Percentiles rank a stretch among this genome's conserved stretches.
phyloP scores from a whole-genome alignment of 2,888 invertebrate species.

The Amblyjoppa proteus region DNA sequence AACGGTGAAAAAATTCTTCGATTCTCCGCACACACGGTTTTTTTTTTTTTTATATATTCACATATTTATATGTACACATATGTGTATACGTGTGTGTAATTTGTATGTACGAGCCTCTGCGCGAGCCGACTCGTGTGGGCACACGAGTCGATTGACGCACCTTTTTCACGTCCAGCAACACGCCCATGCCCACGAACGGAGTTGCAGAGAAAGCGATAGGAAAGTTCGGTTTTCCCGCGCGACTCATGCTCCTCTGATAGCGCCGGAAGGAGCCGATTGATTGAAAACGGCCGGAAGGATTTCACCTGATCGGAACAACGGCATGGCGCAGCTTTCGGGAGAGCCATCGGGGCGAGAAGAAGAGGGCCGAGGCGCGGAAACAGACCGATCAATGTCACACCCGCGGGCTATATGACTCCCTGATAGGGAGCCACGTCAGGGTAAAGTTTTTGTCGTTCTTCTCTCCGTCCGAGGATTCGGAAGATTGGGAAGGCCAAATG shows the following conservation, averaged over 20 bases:
- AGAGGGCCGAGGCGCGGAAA: neutral
- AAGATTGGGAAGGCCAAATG: neutral
- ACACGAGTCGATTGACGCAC: constrained; percentile 20
- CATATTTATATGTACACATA: neutral
- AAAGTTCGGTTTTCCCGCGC: constrained; percentile 84
- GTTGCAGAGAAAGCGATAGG: constrained; percentile 80
- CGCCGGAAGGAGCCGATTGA: constrained; percentile 84
- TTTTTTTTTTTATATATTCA: neutral
- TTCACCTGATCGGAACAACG: constrained; percentile 75
- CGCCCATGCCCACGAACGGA: constrained; percentile 60
- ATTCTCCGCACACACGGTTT: neutral
- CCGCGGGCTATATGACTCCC: constrained; percentile 76
- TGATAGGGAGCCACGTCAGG: constrained; percentile 80
- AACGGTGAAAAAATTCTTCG: neutral
- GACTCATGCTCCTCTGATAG: constrained; percentile 83
- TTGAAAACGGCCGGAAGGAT: constrained; percentile 83
- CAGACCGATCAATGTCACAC: constrained; percentile 47
- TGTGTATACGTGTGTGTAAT: neutral
- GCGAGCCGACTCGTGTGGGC: neutral
- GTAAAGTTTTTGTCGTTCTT: constrained; percentile 72
- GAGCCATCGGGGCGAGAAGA: neutral
- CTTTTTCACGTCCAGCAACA: constrained; percentile 67
- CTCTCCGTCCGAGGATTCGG: neutral
- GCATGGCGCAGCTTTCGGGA: neutral
- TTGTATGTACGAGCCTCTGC: neutral